Percentiles rank a stretch among this genome's conserved stretches.
Conservation (phyloP, 2,113 vertebrate genomes). For the Prinia subflava region DNA sequence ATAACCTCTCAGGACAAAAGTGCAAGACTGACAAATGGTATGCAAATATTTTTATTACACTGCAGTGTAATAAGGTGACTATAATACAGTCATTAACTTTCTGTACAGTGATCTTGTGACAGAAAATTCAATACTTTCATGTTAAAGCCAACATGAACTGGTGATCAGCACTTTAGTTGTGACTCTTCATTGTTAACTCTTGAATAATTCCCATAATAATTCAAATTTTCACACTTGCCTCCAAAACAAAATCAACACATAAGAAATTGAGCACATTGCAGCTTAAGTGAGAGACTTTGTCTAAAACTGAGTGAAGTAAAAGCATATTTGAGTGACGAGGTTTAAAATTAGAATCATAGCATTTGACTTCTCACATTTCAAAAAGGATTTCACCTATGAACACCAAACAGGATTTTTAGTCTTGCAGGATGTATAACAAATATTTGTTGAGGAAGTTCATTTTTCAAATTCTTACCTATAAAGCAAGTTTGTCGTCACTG, state of each 20-base stretch:
- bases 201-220: neutral
- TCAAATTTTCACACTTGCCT: neutral
- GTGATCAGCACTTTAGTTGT: slow-evolving; percentile 43
- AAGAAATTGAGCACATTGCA: neutral
- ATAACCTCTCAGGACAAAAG: neutral
- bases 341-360: slow-evolving; percentile 29
- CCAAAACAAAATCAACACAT: neutral
- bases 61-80: neutral
- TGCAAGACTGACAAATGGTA: neutral
- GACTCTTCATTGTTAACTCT: slow-evolving; percentile 8
- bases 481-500: slow-evolving; percentile 33
- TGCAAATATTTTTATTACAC: neutral
- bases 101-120: neutral
- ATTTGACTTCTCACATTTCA: slow-evolving; percentile 52
- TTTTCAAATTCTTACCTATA: slow-evolving; percentile 33
- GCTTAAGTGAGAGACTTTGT: neutral
- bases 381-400: slow-evolving; percentile 6
- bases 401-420: slow-evolving; percentile 34
- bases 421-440: slow-evolving; percentile 19
- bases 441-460: slow-evolving; percentile 41
- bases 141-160: slow-evolving; percentile 20
- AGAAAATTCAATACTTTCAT: slow-evolving; percentile 44
- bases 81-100: neutral
- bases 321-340: neutral
- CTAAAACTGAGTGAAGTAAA: neutral